Evolutionary conservation across 2,888 invertebrate genomes (phyloP).

Genomic region (Diarsia brunnea): DNA sequence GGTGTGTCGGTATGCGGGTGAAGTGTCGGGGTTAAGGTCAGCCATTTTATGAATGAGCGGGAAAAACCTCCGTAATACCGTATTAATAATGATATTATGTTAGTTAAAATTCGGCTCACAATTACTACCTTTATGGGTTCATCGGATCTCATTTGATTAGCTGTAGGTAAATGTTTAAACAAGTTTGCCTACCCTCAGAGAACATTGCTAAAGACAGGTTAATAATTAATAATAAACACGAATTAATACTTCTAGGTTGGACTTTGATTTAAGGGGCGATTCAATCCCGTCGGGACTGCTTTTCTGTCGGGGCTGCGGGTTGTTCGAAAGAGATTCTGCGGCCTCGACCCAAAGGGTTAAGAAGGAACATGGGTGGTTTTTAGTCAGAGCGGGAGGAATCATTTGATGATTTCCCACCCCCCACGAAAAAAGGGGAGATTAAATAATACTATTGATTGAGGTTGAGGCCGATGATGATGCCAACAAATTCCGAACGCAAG

Average conservation of each 20-base stretch:
- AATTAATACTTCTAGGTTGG: not conserved
- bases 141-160: not conserved
- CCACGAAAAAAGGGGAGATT: too few relatives aligned
- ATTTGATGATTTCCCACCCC: too few relatives aligned
- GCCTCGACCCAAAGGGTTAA: too few relatives aligned
- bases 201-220: not conserved
- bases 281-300: too few relatives aligned
- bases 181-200: not conserved
- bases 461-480: too few relatives aligned
- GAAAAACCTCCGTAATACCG: not conserved
- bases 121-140: not conserved
- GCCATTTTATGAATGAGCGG: not conserved
- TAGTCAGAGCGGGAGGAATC: too few relatives aligned
- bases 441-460: too few relatives aligned
- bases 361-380: too few relatives aligned
- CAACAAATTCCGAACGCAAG: too few relatives aligned
- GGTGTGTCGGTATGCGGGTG: conserved; percentile 24
- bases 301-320: too few relatives aligned
- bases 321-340: too few relatives aligned
- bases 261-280: not conserved
- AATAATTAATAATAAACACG: too few relatives aligned
- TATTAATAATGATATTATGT: conserved; percentile 22
- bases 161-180: not conserved
- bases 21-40: conserved; percentile 15
- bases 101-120: not conserved